Evolutionary conservation across 2,113 vertebrate genomes (phyloP).

Genomic region (Osmerus eperlanus): DNA sequence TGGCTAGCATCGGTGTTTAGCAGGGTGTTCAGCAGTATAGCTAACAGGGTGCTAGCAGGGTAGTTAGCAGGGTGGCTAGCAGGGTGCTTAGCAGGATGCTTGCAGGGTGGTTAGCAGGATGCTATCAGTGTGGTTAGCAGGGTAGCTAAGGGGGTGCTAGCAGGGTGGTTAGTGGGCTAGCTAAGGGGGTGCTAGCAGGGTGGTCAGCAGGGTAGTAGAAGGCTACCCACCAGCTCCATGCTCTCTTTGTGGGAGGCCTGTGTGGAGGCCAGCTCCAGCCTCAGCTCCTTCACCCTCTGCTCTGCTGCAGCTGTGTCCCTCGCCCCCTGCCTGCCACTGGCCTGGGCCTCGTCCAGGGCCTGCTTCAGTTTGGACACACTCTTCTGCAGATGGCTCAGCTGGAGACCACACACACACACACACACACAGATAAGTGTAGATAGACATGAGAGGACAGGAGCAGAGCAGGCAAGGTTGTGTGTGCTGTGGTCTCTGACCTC

Average conservation of each 20-base stretch:
- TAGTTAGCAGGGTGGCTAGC: too few species aligned
- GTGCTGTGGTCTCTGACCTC: conserved; percentile 34
- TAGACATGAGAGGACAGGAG: background rate
- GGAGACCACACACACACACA: conserved; percentile 6
- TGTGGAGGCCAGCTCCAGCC: conserved; percentile 37
- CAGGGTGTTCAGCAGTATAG: too few species aligned
- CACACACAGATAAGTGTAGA: background rate
- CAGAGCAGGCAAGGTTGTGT: background rate
- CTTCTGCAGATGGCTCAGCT: conserved; percentile 55
- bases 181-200: background rate
- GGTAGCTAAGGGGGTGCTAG: too few species aligned
- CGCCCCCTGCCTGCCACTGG: conserved; percentile 22
- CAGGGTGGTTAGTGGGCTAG: background rate
- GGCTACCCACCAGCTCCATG: conserved; percentile 55
- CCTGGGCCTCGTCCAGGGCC: conserved; percentile 46
- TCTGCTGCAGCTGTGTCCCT: conserved; percentile 38
- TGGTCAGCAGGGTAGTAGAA: background rate
- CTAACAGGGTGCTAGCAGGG: background rate
- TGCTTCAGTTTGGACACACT: conserved; percentile 38
- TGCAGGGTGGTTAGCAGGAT: too few species aligned
- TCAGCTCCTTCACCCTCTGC: conserved; percentile 48
- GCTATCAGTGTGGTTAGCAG: too few species aligned
- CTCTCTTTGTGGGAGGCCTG: conserved; percentile 54
- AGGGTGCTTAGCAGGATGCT: too few species aligned
- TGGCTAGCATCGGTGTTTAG: too few species aligned